Percentiles rank a stretch among this genome's conserved stretches.
Evolutionary conservation across 1,140 invertebrate genomes (phyloP).

Genomic region (Limonius californicus): DNA sequence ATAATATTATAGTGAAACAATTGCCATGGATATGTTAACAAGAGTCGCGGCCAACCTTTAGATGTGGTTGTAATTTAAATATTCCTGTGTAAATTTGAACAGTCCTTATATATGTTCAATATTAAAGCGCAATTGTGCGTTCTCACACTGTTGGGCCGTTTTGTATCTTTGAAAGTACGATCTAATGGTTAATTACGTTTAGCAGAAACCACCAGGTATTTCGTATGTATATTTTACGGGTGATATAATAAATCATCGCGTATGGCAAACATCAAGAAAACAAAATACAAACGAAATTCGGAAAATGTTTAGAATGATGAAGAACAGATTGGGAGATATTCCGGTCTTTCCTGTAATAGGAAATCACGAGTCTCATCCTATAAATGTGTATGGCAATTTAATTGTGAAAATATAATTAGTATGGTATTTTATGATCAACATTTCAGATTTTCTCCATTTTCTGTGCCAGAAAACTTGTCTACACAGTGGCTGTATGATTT

Average conservation of each 20-base stretch:
- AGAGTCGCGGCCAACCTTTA: no score
- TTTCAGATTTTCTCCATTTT: constrained; percentile 31
- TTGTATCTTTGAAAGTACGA: no score
- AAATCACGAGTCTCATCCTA: constrained; percentile 85
- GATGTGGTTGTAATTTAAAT: no score
- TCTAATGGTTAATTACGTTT: no score
- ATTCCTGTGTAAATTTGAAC: no score
- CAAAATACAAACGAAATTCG: constrained; percentile 62
- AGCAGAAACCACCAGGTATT: no score
- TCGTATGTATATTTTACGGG: constrained; percentile 88
- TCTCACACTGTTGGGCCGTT: no score
- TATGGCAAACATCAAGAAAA: constrained; percentile 73
- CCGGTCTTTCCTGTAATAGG: constrained; percentile 71
- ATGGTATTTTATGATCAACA: not conserved
- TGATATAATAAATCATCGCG: constrained; percentile 77
- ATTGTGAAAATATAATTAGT: not conserved
- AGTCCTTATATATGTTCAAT: no score
- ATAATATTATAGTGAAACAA: no score
- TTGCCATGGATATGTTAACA: no score
- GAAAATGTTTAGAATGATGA: constrained; percentile 56
- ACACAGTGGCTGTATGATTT: constrained; percentile 69
- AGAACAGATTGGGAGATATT: constrained; percentile 59
- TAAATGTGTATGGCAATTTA: constrained; percentile 66
- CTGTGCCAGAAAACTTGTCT: constrained; percentile 26
- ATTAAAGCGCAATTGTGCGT: no score